Conservation (phyloP, 2,888 invertebrate genomes). For the Trichacis sp. region DNA sequence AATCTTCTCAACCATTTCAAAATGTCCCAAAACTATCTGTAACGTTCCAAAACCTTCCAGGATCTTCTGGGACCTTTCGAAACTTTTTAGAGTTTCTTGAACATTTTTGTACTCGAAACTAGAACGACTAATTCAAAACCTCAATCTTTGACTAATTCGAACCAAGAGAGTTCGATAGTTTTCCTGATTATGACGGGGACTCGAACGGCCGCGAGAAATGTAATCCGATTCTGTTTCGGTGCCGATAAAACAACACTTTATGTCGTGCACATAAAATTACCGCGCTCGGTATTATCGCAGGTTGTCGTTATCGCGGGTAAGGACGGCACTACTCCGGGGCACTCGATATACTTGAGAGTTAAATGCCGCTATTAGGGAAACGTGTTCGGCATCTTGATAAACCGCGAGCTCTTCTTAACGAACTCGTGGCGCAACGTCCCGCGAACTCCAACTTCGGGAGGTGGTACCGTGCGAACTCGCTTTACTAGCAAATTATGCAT, state of each 20-base stretch:
- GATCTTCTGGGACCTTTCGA: too few species aligned
- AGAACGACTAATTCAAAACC: too few species aligned
- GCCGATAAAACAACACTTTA: constrained; percentile 43
- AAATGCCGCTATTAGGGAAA: constrained; percentile 41
- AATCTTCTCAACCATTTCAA: too few species aligned
- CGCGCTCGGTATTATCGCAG: constrained; percentile 38
- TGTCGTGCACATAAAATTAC: constrained; percentile 43
- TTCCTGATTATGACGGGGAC: constrained; percentile 16
- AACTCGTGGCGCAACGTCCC: constrained; percentile 15
- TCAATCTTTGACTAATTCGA: too few species aligned
- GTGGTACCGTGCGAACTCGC: constrained; percentile 14
- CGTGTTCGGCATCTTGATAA: constrained; percentile 42
- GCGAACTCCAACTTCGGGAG: constrained; percentile 26
- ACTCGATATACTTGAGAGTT: constrained; percentile 44
- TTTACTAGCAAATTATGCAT: constrained; percentile 33
- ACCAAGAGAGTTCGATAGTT: too few species aligned
- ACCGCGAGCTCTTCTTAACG: constrained; percentile 39
- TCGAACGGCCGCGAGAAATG: constrained; percentile 12
- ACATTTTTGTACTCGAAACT: too few species aligned
- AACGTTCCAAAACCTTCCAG: too few species aligned
- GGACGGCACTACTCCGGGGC: constrained; percentile 37
- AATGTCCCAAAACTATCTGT: too few species aligned
- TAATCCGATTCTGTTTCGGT: constrained; percentile 44
- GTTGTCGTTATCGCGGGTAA: constrained; percentile 39
- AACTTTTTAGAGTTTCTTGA: too few species aligned